These are phyloP conservation scores for Lysandra bellargus DNA, from an alignment of 2,888 invertebrate species.

Conservation along the genomic window DNA sequence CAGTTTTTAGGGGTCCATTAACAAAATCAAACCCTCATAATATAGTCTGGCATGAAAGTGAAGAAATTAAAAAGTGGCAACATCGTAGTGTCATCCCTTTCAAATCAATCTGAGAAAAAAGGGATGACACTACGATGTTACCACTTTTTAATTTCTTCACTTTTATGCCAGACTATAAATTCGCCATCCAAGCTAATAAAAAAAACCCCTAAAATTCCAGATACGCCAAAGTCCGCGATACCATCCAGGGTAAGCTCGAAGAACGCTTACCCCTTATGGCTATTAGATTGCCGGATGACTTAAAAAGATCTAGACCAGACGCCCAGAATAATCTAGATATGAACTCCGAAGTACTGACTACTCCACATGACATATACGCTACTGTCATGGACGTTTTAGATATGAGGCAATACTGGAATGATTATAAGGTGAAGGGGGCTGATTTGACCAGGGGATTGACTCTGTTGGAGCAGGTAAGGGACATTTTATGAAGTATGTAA, in stretches of 20 bases:
- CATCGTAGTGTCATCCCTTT: too few species aligned
- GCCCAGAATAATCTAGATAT: slow-evolving; percentile 81
- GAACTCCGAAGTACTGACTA: slow-evolving; percentile 86
- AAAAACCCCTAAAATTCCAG: slow-evolving; percentile 62
- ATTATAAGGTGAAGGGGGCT: slow-evolving; percentile 69
- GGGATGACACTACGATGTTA: too few species aligned
- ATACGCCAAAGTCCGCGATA: slow-evolving; percentile 89
- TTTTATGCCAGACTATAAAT: too few species aligned
- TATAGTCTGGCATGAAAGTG: too few species aligned
- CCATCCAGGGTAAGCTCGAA: slow-evolving; percentile 94
- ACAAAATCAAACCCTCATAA: too few species aligned
- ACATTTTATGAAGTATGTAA: too few species aligned
- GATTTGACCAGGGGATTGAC: slow-evolving; percentile 80
- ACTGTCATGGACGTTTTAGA: slow-evolving; percentile 86
- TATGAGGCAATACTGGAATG: slow-evolving; percentile 56
- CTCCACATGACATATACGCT: slow-evolving; percentile 94
- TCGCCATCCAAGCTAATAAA: too few species aligned
- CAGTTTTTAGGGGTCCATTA: too few species aligned
- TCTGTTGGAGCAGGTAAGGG: slow-evolving; percentile 81
- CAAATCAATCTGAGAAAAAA: too few species aligned
- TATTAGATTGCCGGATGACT: slow-evolving; percentile 86
- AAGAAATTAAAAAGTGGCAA: too few species aligned
- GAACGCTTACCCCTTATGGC: slow-evolving; percentile 94
- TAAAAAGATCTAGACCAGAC: slow-evolving; percentile 81
- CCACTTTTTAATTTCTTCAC: too few species aligned